Evolutionary conservation across 2,113 vertebrate genomes (phyloP), one percentile per base, ranked within the genome.

Genomic region (Brienomyrus brachyistius): DNA sequence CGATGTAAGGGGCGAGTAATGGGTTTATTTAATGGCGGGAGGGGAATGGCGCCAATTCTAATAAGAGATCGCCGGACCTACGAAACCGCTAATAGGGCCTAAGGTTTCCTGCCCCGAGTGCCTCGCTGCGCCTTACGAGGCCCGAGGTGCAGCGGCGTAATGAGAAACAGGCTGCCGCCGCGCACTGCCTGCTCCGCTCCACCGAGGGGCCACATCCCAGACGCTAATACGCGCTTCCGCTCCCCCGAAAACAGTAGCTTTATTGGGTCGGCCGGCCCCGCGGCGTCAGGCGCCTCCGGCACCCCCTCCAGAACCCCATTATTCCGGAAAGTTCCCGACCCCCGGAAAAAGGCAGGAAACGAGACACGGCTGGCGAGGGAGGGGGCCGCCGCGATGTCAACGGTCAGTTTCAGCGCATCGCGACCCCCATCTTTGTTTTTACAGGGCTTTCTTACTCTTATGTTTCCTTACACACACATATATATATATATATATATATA

Each of bases 81-180:
- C 91, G 92, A 93, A 92, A 92, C 92, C 92, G 88, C 93, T 93
- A 93, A 93, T 92, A 92, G 92, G 91, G 91, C 89, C 91, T 93
- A 91, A 92, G 92, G 92, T 93, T 93, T 92, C 92, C 92, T 87
- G 89, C 92, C 92, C 93, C 91, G 89, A 91, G 91, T 89, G 92
- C 82, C 90, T 89, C 52, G 89, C 91, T 90, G 89, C 82, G 90
- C 66, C 90, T 52, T 50, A 89, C 88, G 45, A 88, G 90, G 87
- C 80, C 70, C 23, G 83, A 23, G 83, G 86, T 70, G 80, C 82
- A 51, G 89, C 50, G 66, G 11, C 52, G 86, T 92, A 93, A 92
- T 93, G 91, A 92, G 90, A 92, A 92, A 89, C 91, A 93, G 91
- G 87, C 90, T 43, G 45, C 77, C 23, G 21, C 52, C 23, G 59